These are phyloP conservation scores for Tangara arthus DNA, from an alignment of 2,797 vertebrate genomes.

Conservation along the genomic window DNA sequence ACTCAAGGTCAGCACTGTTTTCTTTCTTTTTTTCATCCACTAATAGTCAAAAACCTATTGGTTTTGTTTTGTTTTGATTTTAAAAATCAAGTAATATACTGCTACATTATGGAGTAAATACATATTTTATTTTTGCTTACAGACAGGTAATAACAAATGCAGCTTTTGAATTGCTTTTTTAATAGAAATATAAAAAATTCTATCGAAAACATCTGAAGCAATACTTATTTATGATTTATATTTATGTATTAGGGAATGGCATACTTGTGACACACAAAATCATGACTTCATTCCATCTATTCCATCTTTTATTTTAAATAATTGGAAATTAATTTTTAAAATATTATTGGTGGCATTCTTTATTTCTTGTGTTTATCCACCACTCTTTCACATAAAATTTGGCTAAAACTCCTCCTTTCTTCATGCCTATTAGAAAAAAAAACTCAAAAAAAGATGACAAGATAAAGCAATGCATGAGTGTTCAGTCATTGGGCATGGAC, in stretches of 20 bases:
- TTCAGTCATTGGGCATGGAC: neutral
- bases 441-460: neutral
- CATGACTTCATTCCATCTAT: neutral
- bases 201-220: neutral
- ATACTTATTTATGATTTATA: neutral
- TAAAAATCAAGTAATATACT: neutral
- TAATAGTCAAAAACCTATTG: neutral
- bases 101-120: neutral
- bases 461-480: neutral
- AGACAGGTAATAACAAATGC: neutral
- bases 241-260: neutral
- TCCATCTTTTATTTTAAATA: neutral
- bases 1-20: neutral
- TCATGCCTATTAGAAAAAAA: neutral
- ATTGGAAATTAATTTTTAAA: neutral
- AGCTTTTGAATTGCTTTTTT: neutral
- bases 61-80: neutral
- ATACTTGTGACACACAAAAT: neutral
- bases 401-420: fast-evolving
- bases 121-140: neutral
- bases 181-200: neutral
- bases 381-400: neutral
- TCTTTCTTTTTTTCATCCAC: neutral
- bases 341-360: neutral
- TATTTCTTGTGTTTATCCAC: neutral